Evolutionary conservation across 1,140 invertebrate species (phyloP), one percentile per base, ranked within the genome.

Genomic region (Choristoneura fumiferana): DNA sequence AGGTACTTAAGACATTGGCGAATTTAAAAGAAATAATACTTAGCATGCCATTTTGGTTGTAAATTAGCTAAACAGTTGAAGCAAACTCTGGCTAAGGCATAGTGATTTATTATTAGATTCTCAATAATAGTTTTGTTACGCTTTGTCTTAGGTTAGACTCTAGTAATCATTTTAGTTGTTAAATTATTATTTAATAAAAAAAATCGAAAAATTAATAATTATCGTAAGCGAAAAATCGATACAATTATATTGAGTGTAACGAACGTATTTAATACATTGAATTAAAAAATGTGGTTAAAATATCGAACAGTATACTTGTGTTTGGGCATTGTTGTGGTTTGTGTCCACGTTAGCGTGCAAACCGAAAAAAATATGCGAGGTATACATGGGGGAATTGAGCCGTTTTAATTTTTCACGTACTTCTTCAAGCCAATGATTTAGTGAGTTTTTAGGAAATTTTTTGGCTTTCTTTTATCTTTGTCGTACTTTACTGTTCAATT

Each of bases 101-200:
- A 82, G 78, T 85, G 80, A 83, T 85, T 77, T 72, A 71, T 65
- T 77, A 62, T 67, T 76, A 80, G 71, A 80, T 83, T 83, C 77
- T 81, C 75, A 78, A 72, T 78, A 57, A 71, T 76, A 79, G 73
- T 74, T 73, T 78, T 65, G 65, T 74, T 80, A 80, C 75, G 78
- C 75, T 83, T 82, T 63, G 67, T 69, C 69, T 68, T 77, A 78
- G 67, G 38, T 60, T 78, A 76, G 65, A 64, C 68, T 67, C 57
- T 76, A 73, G 61, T 60, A 49, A 76, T 65, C 57, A 68, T 69
- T 73, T 76, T 76, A 76, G 75, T 74, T 78, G 69, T 76, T 67
- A 60, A 60, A 61, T 69, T 45, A 61, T 68, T 73, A 67, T 73
- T 62, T 69, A 71, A 60, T 45, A 49, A 45, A 49, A 45, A 45